These are phyloP conservation scores for Nyctalus aviator DNA, from an alignment of 2,797 vertebrate species.

Conservation along the genomic window DNA sequence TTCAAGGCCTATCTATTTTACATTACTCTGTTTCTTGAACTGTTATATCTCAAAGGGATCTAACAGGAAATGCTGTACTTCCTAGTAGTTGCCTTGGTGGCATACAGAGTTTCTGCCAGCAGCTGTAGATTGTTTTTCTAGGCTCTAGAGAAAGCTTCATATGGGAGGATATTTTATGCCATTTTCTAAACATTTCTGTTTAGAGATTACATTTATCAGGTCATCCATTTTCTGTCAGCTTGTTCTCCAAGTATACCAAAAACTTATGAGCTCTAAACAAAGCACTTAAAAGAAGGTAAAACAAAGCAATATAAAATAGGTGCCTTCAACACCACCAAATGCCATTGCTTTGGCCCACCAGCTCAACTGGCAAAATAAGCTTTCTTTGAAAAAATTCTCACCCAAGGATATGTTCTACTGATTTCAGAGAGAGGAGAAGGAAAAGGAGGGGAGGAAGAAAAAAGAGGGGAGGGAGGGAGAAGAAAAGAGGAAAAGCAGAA, in stretches of 20 bases:
- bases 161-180: not conserved
- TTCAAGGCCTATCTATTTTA: constrained; percentile 17
- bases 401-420: not conserved
- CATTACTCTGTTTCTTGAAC: not conserved
- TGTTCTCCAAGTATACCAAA: not conserved
- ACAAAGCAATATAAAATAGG: constrained; percentile 45
- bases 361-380: not conserved
- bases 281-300: constrained; percentile 22
- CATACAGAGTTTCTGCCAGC: not conserved
- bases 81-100: not conserved
- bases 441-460: not conserved
- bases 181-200: constrained; percentile 28
- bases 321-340: not conserved
- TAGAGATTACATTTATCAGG: constrained; percentile 14
- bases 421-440: not conserved
- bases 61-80: not conserved
- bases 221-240: not conserved
- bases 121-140: not conserved
- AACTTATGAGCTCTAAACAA: not conserved
- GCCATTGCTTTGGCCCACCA: constrained; percentile 5
- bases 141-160: constrained; percentile 12
- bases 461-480: not conserved
- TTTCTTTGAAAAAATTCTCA: not conserved
- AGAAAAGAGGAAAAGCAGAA: not conserved
- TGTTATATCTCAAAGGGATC: not conserved